Percentiles rank a stretch among this genome's conserved stretches.
Conservation (phyloP, 2,797 vertebrate species). For the Chaenodraco wilsoni region DNA sequence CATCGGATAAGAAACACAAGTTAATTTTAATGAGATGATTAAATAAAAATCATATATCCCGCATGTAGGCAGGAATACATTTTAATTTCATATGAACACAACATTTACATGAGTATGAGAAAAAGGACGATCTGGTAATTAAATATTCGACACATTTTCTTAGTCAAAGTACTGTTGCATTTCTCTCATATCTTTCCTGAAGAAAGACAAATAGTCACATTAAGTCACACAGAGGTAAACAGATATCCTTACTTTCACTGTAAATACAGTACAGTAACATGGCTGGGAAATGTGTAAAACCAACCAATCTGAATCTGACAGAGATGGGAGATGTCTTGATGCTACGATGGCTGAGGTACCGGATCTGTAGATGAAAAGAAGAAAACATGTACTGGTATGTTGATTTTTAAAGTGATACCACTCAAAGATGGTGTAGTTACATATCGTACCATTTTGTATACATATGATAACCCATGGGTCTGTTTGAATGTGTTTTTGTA, state of each 20-base stretch:
- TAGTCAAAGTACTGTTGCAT: conserved; percentile 9
- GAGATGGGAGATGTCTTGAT: conserved; percentile 12
- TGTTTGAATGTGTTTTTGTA: background rate
- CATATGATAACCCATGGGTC: background rate
- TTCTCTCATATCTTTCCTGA: background rate
- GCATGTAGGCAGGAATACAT: conserved; percentile 18
- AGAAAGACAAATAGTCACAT: conserved; percentile 12
- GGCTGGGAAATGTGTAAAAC: background rate
- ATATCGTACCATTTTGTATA: background rate
- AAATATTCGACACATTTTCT: conserved; percentile 19
- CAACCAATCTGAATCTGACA: conserved; percentile 13
- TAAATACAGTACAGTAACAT: conserved; percentile 22
- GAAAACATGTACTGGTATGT: conserved; percentile 32
- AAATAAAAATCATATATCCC: conserved; percentile 14
- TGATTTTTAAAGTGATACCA: background rate
- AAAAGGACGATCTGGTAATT: conserved; percentile 6
- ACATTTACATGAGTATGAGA: conserved; percentile 1
- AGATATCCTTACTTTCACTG: conserved; percentile 8
- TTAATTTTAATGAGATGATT: conserved; percentile 50
- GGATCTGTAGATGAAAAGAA: conserved; percentile 57
- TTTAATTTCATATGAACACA: conserved; percentile 20
- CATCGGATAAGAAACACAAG: conserved; percentile 43
- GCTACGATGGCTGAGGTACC: conserved; percentile 72
- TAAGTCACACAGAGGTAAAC: conserved; percentile 5
- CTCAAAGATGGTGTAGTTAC: background rate